Conservation (phyloP, 2,113 vertebrate genomes). For the Eidolon helvum region DNA sequence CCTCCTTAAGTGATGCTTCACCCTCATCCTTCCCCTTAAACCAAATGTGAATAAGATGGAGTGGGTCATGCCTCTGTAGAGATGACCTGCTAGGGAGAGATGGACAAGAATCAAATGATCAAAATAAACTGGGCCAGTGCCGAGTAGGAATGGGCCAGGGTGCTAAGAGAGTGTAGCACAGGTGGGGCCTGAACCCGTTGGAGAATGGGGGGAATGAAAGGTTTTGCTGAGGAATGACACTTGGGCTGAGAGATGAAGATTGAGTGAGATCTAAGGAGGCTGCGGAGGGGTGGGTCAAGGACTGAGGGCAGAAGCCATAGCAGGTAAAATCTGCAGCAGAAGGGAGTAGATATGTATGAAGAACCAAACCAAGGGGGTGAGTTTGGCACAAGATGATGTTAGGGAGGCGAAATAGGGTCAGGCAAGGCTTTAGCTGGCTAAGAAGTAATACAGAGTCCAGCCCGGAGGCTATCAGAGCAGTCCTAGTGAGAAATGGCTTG, state of each 20-base stretch:
- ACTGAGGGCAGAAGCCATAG: not conserved
- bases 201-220: accelerated
- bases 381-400: accelerated
- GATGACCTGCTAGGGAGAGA: not conserved
- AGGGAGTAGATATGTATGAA: accelerated
- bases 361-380: not conserved
- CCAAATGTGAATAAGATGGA: not conserved
- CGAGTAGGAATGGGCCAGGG: not conserved
- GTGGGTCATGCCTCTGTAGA: not conserved
- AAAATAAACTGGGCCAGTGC: not conserved
- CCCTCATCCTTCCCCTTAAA: not conserved
- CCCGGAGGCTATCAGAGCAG: not conserved
- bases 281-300: not conserved
- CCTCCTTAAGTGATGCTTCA: not conserved
- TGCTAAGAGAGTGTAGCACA: too few species aligned
- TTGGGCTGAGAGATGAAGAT: not conserved
- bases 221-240: not conserved
- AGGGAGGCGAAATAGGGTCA: not conserved
- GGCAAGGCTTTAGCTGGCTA: not conserved
- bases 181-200: not conserved
- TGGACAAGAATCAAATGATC: not conserved
- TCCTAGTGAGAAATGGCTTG: not conserved
- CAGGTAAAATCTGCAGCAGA: not conserved
- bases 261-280: not conserved
- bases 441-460: not conserved